These are phyloP conservation scores for Sarcophaga subvicina DNA, from an alignment of 2,888 invertebrate genomes.

Conservation along the genomic window DNA sequence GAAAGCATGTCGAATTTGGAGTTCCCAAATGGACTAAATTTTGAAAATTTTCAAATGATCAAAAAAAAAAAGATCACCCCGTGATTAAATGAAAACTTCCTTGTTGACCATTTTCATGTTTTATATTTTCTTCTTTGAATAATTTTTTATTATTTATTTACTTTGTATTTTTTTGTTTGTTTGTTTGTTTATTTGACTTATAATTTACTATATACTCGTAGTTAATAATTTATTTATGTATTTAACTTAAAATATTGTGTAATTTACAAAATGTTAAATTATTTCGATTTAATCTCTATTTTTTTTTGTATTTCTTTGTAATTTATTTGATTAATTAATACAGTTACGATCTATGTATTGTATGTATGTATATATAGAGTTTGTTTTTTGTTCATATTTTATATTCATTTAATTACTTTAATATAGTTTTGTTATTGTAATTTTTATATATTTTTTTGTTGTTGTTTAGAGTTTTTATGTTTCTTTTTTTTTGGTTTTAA, in stretches of 20 bases:
- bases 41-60: too few species aligned
- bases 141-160: constrained; percentile 4
- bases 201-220: not conserved
- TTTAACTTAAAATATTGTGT: constrained; percentile 19
- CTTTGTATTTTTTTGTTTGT: constrained; percentile 32
- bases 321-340: too few species aligned
- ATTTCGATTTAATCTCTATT: not conserved
- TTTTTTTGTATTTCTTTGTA: not conserved
- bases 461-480: not conserved
- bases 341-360: too few species aligned
- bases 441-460: not conserved
- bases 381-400: too few species aligned
- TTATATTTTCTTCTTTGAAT: too few species aligned
- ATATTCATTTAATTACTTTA: too few species aligned
- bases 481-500: constrained; percentile 5
- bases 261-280: constrained; percentile 9
- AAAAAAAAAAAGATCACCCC: too few species aligned
- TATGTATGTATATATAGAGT: too few species aligned
- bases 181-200: constrained; percentile 16
- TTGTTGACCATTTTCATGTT: too few species aligned
- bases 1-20: not conserved
- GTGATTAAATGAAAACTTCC: too few species aligned
- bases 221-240: constrained; percentile 4
- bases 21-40: not conserved
- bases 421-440: too few species aligned